Evolutionary conservation across 2,888 invertebrate genomes (phyloP), one percentile per base, ranked within the genome.

Genomic region (Octodonta nipae): DNA sequence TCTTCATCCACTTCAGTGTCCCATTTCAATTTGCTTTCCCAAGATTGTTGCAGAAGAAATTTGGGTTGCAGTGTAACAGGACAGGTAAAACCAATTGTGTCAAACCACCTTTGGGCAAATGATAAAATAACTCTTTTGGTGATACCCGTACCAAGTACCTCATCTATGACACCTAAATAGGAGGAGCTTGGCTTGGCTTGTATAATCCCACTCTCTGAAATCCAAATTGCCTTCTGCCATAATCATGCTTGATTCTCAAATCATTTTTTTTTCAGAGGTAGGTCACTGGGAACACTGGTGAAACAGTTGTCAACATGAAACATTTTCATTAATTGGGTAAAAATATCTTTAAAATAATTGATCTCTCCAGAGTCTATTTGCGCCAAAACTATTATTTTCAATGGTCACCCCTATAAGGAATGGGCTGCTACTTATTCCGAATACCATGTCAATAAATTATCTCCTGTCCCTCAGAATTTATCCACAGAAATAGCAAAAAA

Each of bases 401-500:
- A 43, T 35, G 2, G 40, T 34, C 4, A 34, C 39, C 14, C 37
- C 38, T 12, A 44, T 24, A n/a, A 41, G 28, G 33, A 44, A 35
- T 7, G 37, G 38, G 24, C 41, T 41, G 10, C 41, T 15, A n/a
- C 3, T 33, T 13, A 38, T 24, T 4, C 35, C 33, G 35, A 42
- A 37, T 7, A 36, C 36, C 20, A 22, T 44, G 41, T 3, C 34
- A 29, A 24, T 20, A 44, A n/a, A 41, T 25, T 13, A 26, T 35
- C 22, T 16, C 16, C 13, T 38, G 15, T 5, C 32, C 37, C 2
- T 40, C 32, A 11, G 8, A 5, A 10, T 35, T 28, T 6, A 35
- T 40, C 48, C 49, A 48, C 4, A 55, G 34, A 36, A 54, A 54
- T 28, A 43, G 17, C 1, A 52, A 30, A 33, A 36, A 50, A 28